Conservation (phyloP, 2,888 invertebrate genomes). For the Perdita meconis region DNA sequence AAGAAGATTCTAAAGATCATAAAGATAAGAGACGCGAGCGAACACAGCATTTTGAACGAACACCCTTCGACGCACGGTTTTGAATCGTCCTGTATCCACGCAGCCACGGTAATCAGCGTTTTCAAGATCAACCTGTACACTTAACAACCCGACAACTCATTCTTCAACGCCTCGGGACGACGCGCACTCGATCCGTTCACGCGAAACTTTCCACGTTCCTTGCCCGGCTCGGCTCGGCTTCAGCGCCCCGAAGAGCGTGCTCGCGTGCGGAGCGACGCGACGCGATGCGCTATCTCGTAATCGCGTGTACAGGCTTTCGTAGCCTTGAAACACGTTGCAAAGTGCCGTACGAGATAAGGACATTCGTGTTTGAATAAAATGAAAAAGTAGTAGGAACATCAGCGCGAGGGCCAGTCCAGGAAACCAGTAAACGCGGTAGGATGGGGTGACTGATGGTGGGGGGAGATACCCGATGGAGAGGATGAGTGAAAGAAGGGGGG, state of each 20-base stretch:
- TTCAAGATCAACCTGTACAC: neutral
- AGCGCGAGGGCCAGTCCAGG: neutral
- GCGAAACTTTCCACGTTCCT: slow-evolving; percentile 9
- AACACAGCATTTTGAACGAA: too few species aligned
- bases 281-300: slow-evolving; percentile 69
- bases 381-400: slow-evolving; percentile 32
- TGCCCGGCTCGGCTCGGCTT: slow-evolving; percentile 2
- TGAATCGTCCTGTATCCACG: neutral
- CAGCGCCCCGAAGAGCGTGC: slow-evolving; percentile 1
- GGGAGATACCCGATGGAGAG: slow-evolving; percentile 11
- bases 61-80: too few species aligned
- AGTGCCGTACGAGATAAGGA: slow-evolving; percentile 77
- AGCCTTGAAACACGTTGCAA: slow-evolving; percentile 77
- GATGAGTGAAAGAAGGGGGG: slow-evolving; percentile 3
- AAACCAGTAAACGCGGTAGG: slow-evolving; percentile 14
- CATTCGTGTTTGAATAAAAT: slow-evolving; percentile 73
- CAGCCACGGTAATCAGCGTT: too few species aligned
- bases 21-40: too few species aligned
- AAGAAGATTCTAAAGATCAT: too few species aligned
- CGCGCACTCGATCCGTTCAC: neutral
- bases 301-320: slow-evolving; percentile 79
- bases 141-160: slow-evolving; percentile 9
- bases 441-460: slow-evolving; percentile 1
- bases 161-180: slow-evolving; percentile 11
- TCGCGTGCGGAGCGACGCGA: slow-evolving; percentile 43